A percentile compares a stretch with the other conserved stretches of the same genome.
Evolutionary conservation across 1,140 invertebrate genomes (phyloP).

Genomic region (Triops cancriformis): DNA sequence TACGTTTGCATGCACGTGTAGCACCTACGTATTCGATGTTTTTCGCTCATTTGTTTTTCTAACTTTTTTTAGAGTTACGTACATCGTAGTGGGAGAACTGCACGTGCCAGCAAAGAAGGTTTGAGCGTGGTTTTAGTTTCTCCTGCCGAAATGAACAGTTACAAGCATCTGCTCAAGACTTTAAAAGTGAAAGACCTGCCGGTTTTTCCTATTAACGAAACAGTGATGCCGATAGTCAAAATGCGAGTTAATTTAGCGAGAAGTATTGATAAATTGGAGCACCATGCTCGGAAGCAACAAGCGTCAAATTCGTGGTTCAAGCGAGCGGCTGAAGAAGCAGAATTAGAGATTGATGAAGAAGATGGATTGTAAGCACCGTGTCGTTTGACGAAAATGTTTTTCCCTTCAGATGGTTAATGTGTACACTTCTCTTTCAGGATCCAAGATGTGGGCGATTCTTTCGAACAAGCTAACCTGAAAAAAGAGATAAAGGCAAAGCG

Average conservation of each 20-base stretch:
- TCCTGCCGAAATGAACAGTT: slow-evolving; percentile 69
- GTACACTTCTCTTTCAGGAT: background rate
- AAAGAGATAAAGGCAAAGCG: slow-evolving; percentile 44
- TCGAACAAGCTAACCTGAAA: slow-evolving; percentile 32
- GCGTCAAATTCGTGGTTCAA: slow-evolving; percentile 70
- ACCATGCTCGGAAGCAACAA: slow-evolving; percentile 55
- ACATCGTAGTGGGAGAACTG: slow-evolving; percentile 92
- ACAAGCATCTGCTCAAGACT: slow-evolving; percentile 70
- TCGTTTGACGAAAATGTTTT: background rate
- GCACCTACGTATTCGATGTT: background rate
- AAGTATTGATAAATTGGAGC: slow-evolving; percentile 65
- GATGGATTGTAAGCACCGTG: slow-evolving; percentile 50
- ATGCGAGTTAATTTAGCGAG: slow-evolving; percentile 64
- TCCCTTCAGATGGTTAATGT: background rate
- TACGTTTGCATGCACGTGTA: background rate
- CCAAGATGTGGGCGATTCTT: slow-evolving; percentile 33
- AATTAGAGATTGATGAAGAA: slow-evolving; percentile 71
- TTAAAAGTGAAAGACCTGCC: slow-evolving; percentile 77
- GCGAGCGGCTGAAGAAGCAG: slow-evolving; percentile 73
- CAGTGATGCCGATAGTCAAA: slow-evolving; percentile 56
- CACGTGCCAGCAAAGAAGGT: slow-evolving; percentile 76
- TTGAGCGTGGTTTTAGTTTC: slow-evolving; percentile 87
- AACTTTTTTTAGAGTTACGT: slow-evolving; percentile 65
- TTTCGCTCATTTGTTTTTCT: background rate
- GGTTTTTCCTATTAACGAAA: slow-evolving; percentile 64